Percentiles rank a stretch among this genome's conserved stretches.
Evolutionary conservation across 2,113 vertebrate species (phyloP).

Genomic region (Halcyon malimbica): DNA sequence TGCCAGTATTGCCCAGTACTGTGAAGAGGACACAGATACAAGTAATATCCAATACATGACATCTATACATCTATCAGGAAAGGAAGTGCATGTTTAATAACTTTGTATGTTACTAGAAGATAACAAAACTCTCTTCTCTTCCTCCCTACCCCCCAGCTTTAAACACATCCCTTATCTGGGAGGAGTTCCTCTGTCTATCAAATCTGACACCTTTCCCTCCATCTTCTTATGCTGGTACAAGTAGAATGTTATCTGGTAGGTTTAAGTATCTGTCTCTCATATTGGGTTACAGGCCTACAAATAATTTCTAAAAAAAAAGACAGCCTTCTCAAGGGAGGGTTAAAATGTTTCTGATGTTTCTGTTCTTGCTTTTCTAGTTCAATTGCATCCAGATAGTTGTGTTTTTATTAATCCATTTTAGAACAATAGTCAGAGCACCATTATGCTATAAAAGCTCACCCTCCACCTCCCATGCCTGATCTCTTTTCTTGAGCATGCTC

Average conservation of each 20-base stretch:
- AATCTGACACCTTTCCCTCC: neutral
- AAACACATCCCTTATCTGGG: neutral
- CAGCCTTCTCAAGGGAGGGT: neutral
- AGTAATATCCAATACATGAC: neutral
- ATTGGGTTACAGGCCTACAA: neutral
- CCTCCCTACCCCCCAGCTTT: neutral
- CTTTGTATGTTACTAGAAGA: neutral
- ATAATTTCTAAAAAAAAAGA: neutral
- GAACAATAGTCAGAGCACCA: neutral
- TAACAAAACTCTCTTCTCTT: neutral
- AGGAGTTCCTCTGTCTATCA: neutral
- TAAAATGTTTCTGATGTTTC: neutral
- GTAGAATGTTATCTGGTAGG: neutral
- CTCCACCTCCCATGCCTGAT: neutral
- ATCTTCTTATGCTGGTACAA: neutral
- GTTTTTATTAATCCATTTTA: slow-evolving; percentile 8
- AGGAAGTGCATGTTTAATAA: neutral
- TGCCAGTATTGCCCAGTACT: neutral
- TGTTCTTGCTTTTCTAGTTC: neutral
- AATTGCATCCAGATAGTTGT: neutral
- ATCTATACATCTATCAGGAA: neutral
- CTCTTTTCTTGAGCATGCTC: neutral
- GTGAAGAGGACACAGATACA: neutral
- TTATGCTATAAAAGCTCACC: neutral
- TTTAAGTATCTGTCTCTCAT: neutral